Conservation (phyloP, 2,888 invertebrate species). For the Atrina japonica region DNA sequence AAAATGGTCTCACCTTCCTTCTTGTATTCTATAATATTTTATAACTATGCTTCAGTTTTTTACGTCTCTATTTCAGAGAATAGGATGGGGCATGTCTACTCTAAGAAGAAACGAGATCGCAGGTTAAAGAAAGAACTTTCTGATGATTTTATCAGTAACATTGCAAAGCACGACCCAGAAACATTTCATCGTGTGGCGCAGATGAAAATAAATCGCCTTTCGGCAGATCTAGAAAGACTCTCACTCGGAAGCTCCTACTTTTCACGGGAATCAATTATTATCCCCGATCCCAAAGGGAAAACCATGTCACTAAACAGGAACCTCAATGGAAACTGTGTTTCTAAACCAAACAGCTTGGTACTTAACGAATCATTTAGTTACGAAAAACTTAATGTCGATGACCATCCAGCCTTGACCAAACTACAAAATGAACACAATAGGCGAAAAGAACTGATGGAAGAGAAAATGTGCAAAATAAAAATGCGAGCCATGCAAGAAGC, state of each 20-base stretch:
- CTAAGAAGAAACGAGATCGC: slow-evolving; percentile 54
- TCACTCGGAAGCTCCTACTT: slow-evolving; percentile 56
- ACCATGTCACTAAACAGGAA: slow-evolving; percentile 53
- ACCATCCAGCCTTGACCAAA: slow-evolving; percentile 70
- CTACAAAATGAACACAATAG: slow-evolving; percentile 74
- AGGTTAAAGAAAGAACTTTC: slow-evolving; percentile 47
- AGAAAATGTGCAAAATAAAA: slow-evolving; percentile 67
- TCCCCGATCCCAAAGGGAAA: slow-evolving; percentile 41
- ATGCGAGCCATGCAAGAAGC: slow-evolving; percentile 72
- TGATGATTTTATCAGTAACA: slow-evolving; percentile 51
- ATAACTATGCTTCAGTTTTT: too few species aligned
- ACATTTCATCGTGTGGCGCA: slow-evolving; percentile 49
- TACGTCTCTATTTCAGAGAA: slow-evolving; percentile 35
- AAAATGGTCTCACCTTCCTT: too few species aligned
- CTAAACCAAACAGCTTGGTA: neutral
- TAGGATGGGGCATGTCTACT: slow-evolving; percentile 63
- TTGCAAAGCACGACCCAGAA: slow-evolving; percentile 29
- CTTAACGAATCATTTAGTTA: slow-evolving; percentile 32
- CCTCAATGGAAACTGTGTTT: slow-evolving; percentile 22
- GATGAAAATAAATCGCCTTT: slow-evolving; percentile 53
- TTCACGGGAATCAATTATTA: slow-evolving; percentile 48
- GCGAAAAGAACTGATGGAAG: slow-evolving; percentile 71
- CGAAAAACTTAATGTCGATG: slow-evolving; percentile 63
- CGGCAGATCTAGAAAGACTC: slow-evolving; percentile 54
- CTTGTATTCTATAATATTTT: too few species aligned